Evolutionary conservation across 2,113 vertebrate genomes (phyloP), one percentile per base, ranked within the genome.

Genomic region (Tachysurus fulvidraco): DNA sequence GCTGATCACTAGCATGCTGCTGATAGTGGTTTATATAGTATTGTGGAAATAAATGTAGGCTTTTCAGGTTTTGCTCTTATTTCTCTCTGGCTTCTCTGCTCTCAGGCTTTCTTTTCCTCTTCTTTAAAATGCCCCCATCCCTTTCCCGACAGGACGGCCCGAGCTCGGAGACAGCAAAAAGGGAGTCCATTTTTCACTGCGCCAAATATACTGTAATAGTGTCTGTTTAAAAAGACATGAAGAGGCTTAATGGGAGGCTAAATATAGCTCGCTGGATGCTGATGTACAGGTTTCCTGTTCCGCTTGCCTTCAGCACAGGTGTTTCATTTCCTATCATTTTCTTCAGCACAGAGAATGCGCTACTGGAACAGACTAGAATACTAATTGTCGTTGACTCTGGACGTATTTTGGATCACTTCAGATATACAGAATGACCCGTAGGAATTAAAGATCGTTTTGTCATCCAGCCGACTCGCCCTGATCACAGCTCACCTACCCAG

Each of bases 171-270:
- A 86, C 64, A 21, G 50, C 44, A 30, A 50, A 50, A 60, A 60
- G 12, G 80, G 50, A 74, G 50, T 52, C 69, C 10, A 17, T 44
- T 83, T 81, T 73, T 73, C 64, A 81, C 59, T 83, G 86, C 12
- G 54, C 82, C 85, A 76, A 71, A 87, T 86, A 86, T 79, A 73
- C 78, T 30, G 44, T 78, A 76, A 87, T 79, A 81, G 69, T 28
- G 84, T 83, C 55, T 88, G 84, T 86, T 88, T 88, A 85, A 84
- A 89, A 81, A 74, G 65, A 84, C 73, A 87, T 59, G 79, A 85
- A 84, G 85, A 73, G 59, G 55, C 74, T 50, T 84, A 81, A 88
- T 83, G 67, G 65, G 36, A 59, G 78, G 77, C n/a, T 88, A 88
- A 86, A 88, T 85, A 86, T 88, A 88, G 86, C 77, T 62, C 8